These are phyloP conservation scores for Synanthedon tipuliformis DNA, from an alignment of 2,888 invertebrate species.

Conservation along the genomic window DNA sequence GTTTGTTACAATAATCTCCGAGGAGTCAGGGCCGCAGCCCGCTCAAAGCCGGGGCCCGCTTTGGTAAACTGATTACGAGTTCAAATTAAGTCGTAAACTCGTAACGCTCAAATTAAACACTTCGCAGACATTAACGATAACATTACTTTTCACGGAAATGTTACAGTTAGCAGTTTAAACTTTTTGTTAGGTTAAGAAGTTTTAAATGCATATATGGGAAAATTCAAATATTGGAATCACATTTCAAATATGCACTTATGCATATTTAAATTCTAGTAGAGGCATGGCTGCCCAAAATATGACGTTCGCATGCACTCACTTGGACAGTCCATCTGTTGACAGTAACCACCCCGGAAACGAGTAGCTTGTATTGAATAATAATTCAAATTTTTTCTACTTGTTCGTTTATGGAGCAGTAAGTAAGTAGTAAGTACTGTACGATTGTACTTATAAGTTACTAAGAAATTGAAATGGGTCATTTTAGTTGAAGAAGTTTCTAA, in stretches of 20 bases:
- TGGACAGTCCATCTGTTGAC: no score
- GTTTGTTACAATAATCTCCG: conserved; percentile 55
- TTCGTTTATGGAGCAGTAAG: no score
- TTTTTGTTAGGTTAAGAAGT: not conserved
- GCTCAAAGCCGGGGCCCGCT: conserved; percentile 24
- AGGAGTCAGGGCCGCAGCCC: conserved; percentile 19
- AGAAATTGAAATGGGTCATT: not conserved
- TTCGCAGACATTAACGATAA: conserved; percentile 32
- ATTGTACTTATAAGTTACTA: not conserved
- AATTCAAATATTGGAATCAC: no score
- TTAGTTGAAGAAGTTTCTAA: conserved; percentile 24
- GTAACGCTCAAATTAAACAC: conserved; percentile 49
- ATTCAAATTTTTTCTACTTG: no score
- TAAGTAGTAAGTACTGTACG: no score
- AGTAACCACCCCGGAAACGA: no score
- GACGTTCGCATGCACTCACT: no score
- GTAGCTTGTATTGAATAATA: no score
- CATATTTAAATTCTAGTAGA: no score
- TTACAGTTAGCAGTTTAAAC: conserved; percentile 1
- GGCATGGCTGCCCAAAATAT: no score
- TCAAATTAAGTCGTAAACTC: conserved; percentile 66
- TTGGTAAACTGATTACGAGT: conserved; percentile 62
- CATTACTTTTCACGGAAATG: conserved; percentile 26
- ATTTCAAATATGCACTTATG: no score
- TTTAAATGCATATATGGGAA: no score